Conservation (phyloP, 2,113 vertebrate species). For the Suricata suricatta region DNA sequence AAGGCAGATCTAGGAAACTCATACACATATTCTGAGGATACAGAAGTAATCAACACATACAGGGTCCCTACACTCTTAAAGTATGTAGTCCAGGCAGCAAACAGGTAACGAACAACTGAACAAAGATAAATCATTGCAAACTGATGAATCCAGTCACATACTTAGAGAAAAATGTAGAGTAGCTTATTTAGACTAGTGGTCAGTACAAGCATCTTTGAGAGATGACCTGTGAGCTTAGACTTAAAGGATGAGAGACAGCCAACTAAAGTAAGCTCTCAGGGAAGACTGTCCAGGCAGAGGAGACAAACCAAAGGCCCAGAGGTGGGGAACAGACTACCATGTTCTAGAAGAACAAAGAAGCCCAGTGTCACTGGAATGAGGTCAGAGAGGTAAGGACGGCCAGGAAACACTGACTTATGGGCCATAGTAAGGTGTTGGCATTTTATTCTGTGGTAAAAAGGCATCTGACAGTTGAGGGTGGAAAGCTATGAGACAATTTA, state of each 20-base stretch:
- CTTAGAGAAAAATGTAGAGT: neutral
- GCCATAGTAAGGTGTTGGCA: neutral
- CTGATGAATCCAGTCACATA: neutral
- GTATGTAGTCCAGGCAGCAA: neutral
- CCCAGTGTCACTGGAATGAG: neutral
- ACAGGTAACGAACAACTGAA: neutral
- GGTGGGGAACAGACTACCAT: neutral
- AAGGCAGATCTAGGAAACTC: neutral
- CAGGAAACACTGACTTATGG: neutral
- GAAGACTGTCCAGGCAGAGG: neutral
- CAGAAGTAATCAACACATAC: neutral
- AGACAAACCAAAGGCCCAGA: neutral
- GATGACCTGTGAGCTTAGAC: neutral
- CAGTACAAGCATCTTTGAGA: neutral
- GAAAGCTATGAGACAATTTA: neutral
- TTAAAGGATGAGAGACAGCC: neutral
- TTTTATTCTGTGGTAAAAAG: neutral
- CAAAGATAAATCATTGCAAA: neutral
- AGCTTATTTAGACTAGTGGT: neutral
- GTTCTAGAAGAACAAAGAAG: neutral
- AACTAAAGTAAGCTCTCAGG: neutral
- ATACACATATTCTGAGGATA: neutral
- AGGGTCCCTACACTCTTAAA: neutral
- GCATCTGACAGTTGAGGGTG: neutral
- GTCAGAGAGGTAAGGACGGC: neutral